These are phyloP conservation scores for Eciton burchellii DNA, from an alignment of 1,140 invertebrate species.

Conservation along the genomic window DNA sequence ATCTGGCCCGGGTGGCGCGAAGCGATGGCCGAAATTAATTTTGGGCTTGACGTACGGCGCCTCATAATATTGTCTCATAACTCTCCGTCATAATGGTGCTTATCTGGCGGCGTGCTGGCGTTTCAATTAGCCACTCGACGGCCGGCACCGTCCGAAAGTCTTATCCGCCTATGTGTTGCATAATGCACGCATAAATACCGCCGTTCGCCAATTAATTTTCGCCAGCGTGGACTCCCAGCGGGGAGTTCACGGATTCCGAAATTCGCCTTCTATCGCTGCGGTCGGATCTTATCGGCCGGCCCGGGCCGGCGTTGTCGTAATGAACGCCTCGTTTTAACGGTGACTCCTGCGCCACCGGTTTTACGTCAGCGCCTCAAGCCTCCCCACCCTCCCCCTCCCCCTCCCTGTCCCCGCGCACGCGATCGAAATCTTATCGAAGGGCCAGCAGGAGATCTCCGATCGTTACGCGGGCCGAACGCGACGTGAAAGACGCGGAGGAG, in stretches of 20 bases:
- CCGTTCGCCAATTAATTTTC: slow-evolving; percentile 69
- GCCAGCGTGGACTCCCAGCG: slow-evolving; percentile 25
- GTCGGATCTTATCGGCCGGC: slow-evolving; percentile 52
- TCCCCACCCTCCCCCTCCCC: background rate
- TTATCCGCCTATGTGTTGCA: slow-evolving; percentile 74
- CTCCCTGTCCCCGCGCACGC: background rate
- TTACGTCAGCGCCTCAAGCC: slow-evolving; percentile 11
- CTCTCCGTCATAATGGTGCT: slow-evolving; percentile 74
- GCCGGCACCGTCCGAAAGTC: slow-evolving; percentile 68
- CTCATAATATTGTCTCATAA: slow-evolving; percentile 79
- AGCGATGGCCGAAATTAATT: slow-evolving; percentile 75
- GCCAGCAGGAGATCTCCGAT: background rate
- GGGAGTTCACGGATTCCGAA: slow-evolving; percentile 16
- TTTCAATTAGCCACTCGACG: slow-evolving; percentile 74
- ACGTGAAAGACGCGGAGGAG: too few species aligned
- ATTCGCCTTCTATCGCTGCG: slow-evolving; percentile 20
- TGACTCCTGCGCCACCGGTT: slow-evolving; percentile 12
- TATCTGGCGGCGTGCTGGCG: slow-evolving; percentile 72
- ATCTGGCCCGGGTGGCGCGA: slow-evolving; percentile 54
- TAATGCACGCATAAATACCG: slow-evolving; percentile 76
- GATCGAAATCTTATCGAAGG: background rate
- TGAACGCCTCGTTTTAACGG: slow-evolving; percentile 52
- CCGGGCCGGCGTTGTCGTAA: slow-evolving; percentile 9
- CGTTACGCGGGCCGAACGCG: background rate
- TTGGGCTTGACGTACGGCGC: slow-evolving; percentile 74